Conservation (phyloP, 2,888 invertebrate genomes). For the Ormyrus labotus region DNA sequence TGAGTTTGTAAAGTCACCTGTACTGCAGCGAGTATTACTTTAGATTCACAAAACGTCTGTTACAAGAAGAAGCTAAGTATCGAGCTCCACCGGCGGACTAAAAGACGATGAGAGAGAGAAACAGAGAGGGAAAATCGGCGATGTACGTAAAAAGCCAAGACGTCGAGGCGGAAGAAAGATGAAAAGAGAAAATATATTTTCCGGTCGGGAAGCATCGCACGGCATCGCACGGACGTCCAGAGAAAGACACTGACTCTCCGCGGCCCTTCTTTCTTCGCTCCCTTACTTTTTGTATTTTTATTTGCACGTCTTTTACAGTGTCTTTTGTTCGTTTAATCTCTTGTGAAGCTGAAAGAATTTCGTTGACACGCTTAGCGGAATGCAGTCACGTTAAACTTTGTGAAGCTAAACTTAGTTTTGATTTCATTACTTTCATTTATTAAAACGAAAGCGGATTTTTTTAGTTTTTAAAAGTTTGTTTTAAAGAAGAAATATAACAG, state of each 20-base stretch:
- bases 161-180: neutral
- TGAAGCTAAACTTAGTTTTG: too few relatives aligned
- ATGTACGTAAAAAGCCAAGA: slow-evolving; percentile 8
- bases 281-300: slow-evolving; percentile 3
- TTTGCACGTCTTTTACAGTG: neutral
- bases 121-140: neutral
- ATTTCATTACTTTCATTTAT: too few relatives aligned
- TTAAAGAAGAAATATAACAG: too few relatives aligned
- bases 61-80: too few relatives aligned
- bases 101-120: neutral
- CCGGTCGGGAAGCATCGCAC: slow-evolving; percentile 4
- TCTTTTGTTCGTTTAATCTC: neutral
- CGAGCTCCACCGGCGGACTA: neutral
- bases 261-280: neutral
- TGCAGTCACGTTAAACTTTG: too few relatives aligned
- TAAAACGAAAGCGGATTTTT: too few relatives aligned
- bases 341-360: too few relatives aligned
- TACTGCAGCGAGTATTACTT: too few relatives aligned
- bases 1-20: too few relatives aligned
- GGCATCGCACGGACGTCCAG: neutral
- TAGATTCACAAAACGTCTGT: too few relatives aligned
- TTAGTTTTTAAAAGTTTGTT: too few relatives aligned
- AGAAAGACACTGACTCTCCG: neutral
- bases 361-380: too few relatives aligned
- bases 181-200: slow-evolving; percentile 33